These are phyloP conservation scores for Tauraco hartlaubi DNA, from an alignment of 2,797 vertebrate species.

Conservation along the genomic window DNA sequence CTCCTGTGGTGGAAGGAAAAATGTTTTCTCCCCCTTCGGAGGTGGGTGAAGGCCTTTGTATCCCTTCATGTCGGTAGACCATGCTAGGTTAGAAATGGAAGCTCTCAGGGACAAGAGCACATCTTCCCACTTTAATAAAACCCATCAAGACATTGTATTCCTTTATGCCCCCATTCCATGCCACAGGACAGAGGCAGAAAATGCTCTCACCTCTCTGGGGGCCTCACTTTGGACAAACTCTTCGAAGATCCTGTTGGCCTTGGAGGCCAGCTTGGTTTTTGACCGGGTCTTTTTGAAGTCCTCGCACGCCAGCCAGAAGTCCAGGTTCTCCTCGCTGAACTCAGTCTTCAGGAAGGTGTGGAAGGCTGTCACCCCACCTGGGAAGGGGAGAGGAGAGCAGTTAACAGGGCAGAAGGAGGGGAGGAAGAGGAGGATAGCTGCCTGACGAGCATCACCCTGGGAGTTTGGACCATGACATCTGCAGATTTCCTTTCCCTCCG, in stretches of 20 bases:
- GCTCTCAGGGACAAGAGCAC: not conserved
- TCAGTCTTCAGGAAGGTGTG: slow-evolving; percentile 92
- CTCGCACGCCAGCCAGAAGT: slow-evolving; percentile 97
- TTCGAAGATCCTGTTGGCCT: slow-evolving; percentile 92
- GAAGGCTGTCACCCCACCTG: slow-evolving; percentile 93
- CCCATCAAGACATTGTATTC: not conserved
- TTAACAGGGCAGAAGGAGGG: not conserved
- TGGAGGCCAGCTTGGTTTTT: slow-evolving; percentile 86
- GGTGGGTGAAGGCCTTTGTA: not conserved
- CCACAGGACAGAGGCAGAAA: not conserved
- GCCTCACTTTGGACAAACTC: slow-evolving; percentile 92
- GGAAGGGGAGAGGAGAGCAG: not conserved
- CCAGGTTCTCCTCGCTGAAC: slow-evolving; percentile 96
- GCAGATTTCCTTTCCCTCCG: slow-evolving; percentile 8
- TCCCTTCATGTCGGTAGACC: not conserved
- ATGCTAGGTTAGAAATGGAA: accelerated
- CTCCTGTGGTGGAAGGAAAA: not conserved
- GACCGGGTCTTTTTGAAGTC: slow-evolving; percentile 94
- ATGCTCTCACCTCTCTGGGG: slow-evolving; percentile 88
- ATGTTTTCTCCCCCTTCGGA: not conserved
- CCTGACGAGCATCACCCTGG: not conserved
- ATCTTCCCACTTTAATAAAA: not conserved
- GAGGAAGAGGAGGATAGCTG: not conserved
- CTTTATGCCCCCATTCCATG: not conserved
- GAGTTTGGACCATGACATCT: not conserved